phyloP scores from a whole-genome alignment of 92 coral and sea anemone genomes.

The Heliopora coerulea region DNA sequence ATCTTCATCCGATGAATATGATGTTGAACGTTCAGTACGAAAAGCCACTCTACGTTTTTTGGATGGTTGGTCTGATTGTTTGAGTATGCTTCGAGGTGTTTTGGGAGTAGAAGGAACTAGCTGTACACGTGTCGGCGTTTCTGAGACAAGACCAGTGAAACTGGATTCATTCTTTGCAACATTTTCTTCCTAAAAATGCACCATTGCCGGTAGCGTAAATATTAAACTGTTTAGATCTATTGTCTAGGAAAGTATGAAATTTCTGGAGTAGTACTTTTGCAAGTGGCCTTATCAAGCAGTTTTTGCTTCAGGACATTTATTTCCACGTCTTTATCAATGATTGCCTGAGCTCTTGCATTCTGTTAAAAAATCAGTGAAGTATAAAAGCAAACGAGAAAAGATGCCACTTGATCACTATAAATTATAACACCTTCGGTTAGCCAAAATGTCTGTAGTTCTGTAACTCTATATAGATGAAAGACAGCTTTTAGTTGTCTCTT shows the following conservation, averaged over 20 bases:
- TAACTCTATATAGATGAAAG: too few species aligned
- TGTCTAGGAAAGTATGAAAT: too few species aligned
- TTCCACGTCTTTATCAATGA: slow-evolving; percentile 50
- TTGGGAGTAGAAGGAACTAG: slow-evolving; percentile 62
- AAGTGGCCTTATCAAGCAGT: slow-evolving; percentile 44
- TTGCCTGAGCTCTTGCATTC: slow-evolving; percentile 36
- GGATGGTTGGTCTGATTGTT: slow-evolving; percentile 55
- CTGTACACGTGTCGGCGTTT: slow-evolving; percentile 43
- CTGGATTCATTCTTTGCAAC: neutral
- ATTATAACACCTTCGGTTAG: too few species aligned
- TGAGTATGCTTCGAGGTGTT: slow-evolving; percentile 73
- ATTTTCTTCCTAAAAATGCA: slow-evolving; percentile 5
- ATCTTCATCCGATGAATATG: slow-evolving; percentile 64
- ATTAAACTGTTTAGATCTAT: too few species aligned
- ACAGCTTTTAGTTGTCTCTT: too few species aligned
- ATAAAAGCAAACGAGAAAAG: too few species aligned
- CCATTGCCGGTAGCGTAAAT: too few species aligned
- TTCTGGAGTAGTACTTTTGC: too few species aligned
- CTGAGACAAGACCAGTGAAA: slow-evolving; percentile 11
- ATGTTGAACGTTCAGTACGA: slow-evolving; percentile 61
- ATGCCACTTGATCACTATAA: too few species aligned
- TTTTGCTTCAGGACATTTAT: slow-evolving; percentile 40
- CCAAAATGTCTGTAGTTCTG: too few species aligned
- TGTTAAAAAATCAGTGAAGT: neutral
- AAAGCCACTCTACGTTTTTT: slow-evolving; percentile 92